phyloP scores from a whole-genome alignment of 2,113 vertebrate genomes.

The Falcunculus frontatus region DNA sequence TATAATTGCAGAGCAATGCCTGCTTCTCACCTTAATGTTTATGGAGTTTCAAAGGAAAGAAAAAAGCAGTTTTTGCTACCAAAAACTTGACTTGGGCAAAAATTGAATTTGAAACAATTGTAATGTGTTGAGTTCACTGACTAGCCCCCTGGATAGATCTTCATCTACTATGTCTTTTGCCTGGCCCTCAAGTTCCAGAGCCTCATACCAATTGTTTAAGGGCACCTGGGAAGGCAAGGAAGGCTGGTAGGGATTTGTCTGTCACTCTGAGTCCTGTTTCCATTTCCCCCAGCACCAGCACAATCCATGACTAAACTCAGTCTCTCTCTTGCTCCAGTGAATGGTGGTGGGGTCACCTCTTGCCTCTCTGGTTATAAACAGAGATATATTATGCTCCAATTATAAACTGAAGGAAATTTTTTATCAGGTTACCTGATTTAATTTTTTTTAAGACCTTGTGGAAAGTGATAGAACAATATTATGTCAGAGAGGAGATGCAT shows the following conservation, averaged over 20 bases:
- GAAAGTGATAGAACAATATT: rapidly evolving
- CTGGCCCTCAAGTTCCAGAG: not conserved
- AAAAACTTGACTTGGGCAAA: not conserved
- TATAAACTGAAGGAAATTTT: not conserved
- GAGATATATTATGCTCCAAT: not conserved
- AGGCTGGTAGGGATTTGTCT: not conserved
- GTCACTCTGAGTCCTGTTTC: not conserved
- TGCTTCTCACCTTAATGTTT: not conserved
- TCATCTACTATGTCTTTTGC: not conserved
- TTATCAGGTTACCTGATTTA: not conserved
- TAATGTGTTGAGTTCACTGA: not conserved
- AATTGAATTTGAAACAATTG: not conserved
- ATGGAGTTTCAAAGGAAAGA: not conserved
- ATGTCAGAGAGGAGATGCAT: not conserved
- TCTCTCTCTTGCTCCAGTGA: not conserved
- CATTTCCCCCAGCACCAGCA: not conserved
- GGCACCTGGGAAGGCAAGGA: not conserved
- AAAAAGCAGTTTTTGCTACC: not conserved
- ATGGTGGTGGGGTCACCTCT: not conserved
- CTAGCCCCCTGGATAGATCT: not conserved
- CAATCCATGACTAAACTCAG: not conserved
- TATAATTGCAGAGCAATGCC: not conserved
- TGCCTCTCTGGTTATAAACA: not conserved
- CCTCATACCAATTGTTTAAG: not conserved
- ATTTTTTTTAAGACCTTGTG: not conserved